These are phyloP conservation scores for Ormyrus labotus DNA, from an alignment of 2,888 invertebrate species.

Conservation along the genomic window DNA sequence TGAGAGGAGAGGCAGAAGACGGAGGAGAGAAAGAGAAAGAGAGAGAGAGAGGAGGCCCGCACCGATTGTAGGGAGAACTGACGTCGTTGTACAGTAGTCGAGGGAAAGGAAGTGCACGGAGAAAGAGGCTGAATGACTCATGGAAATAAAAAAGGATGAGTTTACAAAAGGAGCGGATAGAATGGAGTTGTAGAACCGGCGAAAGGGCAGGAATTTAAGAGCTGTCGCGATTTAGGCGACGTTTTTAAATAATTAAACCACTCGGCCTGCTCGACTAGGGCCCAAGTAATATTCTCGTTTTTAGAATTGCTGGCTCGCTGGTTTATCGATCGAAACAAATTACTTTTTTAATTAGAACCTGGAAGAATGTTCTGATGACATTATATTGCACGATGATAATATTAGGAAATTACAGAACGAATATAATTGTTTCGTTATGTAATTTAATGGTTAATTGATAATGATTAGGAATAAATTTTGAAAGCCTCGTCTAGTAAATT, in stretches of 20 bases:
- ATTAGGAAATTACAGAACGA: too few species aligned
- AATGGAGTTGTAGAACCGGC: conserved; percentile 16
- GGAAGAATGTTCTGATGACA: too few species aligned
- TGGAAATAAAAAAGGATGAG: conserved; percentile 30
- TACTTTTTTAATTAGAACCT: too few species aligned
- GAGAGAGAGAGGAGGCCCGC: neutral
- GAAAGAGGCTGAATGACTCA: conserved; percentile 33
- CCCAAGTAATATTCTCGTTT: too few species aligned
- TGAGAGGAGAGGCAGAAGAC: neutral
- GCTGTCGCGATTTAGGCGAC: neutral
- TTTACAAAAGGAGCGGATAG: conserved; percentile 38
- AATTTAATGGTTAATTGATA: too few species aligned
- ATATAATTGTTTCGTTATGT: too few species aligned
- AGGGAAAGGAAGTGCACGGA: conserved; percentile 2
- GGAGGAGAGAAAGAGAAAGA: conserved; percentile 12
- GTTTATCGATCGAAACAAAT: too few species aligned
- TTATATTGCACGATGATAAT: too few species aligned
- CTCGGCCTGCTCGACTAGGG: neutral
- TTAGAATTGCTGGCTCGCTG: too few species aligned
- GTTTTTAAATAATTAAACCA: conserved; percentile 8
- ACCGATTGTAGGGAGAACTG: conserved; percentile 10
- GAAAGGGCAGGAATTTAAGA: neutral
- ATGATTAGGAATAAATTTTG: too few species aligned
- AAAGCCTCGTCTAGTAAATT: too few species aligned
- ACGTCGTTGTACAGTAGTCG: neutral